phyloP scores from a whole-genome alignment of 2,113 vertebrate species.

The Ursus arctos region DNA sequence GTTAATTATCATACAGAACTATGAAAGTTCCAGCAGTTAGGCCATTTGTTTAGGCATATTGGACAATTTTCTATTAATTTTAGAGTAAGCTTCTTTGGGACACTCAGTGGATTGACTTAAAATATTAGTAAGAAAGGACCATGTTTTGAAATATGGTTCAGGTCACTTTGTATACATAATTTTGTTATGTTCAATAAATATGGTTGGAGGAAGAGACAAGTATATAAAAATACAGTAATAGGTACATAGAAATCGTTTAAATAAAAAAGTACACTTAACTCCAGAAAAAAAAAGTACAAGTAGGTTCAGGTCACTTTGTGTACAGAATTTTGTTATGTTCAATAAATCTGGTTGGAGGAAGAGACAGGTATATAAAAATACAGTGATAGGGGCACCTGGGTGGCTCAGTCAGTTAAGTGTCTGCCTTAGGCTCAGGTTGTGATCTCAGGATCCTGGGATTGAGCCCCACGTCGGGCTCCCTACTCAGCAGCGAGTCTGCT shows the following conservation, averaged over 20 bases:
- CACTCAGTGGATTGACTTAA: not conserved
- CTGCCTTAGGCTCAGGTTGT: too few relatives aligned
- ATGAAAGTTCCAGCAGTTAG: not conserved
- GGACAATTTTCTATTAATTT: slow-evolving; percentile 46
- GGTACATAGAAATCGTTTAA: not conserved
- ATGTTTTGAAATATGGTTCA: not conserved
- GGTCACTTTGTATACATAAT: slow-evolving; percentile 57
- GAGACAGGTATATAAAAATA: not conserved
- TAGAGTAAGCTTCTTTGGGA: slow-evolving; percentile 2
- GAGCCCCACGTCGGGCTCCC: too few relatives aligned
- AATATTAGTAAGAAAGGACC: not conserved
- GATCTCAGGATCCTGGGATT: too few relatives aligned
- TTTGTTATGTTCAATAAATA: slow-evolving; percentile 73
- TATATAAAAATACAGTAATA: not conserved
- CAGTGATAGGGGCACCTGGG: not conserved
- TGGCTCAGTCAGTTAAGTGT: too few relatives aligned
- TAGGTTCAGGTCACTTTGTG: slow-evolving; percentile 33
- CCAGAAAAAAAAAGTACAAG: not conserved
- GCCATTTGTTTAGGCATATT: not conserved
- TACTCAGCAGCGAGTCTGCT: too few relatives aligned
- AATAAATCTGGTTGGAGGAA: slow-evolving; percentile 74
- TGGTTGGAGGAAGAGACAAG: slow-evolving; percentile 49
- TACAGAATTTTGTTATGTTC: slow-evolving; percentile 58
- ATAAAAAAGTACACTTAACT: not conserved
- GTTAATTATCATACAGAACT: not conserved